phyloP scores from a whole-genome alignment of 2,113 vertebrate genomes.

The Alligator mississippiensis region DNA sequence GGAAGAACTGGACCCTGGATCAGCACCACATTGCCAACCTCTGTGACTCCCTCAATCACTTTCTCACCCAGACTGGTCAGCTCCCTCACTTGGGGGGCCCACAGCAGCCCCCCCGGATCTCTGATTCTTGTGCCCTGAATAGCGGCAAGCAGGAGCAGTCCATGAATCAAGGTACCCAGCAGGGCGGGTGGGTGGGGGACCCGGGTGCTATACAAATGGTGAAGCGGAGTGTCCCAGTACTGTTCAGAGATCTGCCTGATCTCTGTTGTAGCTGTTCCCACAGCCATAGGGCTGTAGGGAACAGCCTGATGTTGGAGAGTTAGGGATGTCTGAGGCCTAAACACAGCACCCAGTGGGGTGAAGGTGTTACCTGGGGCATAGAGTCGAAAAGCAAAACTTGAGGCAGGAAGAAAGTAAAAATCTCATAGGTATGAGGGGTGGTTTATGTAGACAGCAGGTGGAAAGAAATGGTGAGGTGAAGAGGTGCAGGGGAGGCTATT shows the following conservation, averaged over 20 bases:
- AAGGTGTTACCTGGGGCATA: not conserved
- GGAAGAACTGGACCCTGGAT: slow-evolving; percentile 87
- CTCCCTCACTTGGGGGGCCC: slow-evolving; percentile 77
- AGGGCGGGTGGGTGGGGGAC: not conserved
- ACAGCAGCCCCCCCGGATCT: slow-evolving; percentile 78
- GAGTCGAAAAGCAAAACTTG: not conserved
- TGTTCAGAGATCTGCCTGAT: not conserved
- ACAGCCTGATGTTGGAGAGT: not conserved
- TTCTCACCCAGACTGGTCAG: slow-evolving; percentile 86
- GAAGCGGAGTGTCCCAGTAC: not conserved
- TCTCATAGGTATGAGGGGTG: not conserved
- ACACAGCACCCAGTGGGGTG: not conserved
- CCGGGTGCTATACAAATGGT: not conserved
- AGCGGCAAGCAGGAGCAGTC: slow-evolving; percentile 82
- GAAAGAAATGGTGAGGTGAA: not conserved
- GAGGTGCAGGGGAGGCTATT: not conserved
- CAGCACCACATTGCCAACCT: slow-evolving; percentile 86
- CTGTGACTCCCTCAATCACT: slow-evolving; percentile 86
- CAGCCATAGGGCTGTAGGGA: too few species aligned
- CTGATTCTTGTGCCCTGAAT: slow-evolving; percentile 83
- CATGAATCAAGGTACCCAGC: slow-evolving; percentile 81
- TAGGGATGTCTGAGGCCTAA: not conserved
- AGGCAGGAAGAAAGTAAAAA: not conserved
- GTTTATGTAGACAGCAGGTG: not conserved
- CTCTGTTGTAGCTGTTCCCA: not conserved